phyloP scores from a whole-genome alignment of 2,113 vertebrate species.

The Mionectes macconnelli region DNA sequence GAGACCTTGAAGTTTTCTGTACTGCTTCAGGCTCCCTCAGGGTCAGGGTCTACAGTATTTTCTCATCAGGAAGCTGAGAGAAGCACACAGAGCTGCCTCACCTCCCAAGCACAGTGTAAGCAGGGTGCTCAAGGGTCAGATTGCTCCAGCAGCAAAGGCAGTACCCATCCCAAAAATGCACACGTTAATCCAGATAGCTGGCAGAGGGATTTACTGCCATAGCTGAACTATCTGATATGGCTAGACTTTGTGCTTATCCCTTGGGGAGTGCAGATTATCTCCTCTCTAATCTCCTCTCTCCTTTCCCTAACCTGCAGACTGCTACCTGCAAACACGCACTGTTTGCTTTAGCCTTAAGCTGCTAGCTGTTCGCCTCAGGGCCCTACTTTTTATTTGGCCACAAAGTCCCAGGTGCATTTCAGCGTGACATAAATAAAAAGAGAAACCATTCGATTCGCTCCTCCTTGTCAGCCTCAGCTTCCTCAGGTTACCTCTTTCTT shows the following conservation, averaged over 20 bases:
- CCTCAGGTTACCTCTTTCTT: not conserved
- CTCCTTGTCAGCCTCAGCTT: not conserved
- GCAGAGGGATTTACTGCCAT: not conserved
- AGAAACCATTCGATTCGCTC: not conserved
- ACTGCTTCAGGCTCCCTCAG: not conserved
- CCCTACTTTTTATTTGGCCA: not conserved
- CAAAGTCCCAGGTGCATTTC: not conserved
- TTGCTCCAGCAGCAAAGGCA: not conserved
- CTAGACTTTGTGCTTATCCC: not conserved
- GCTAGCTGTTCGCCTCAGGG: not conserved
- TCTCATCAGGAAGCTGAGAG: not conserved
- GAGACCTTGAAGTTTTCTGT: not conserved
- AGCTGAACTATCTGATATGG: not conserved
- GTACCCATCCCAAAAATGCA: not conserved
- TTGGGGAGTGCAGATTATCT: not conserved
- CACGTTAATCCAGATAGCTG: not conserved
- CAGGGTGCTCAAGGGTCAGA: not conserved
- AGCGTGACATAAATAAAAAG: not conserved
- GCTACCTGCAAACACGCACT: not conserved
- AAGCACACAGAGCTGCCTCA: not conserved
- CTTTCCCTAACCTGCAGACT: not conserved
- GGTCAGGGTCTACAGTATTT: not conserved
- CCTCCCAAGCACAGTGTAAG: not conserved
- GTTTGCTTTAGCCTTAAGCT: slow-evolving; percentile 29
- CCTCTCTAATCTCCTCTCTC: not conserved